Percentiles rank a stretch among this genome's conserved stretches.
Evolutionary conservation across 2,888 invertebrate genomes (phyloP).

Genomic region (Nomada fabriciana): DNA sequence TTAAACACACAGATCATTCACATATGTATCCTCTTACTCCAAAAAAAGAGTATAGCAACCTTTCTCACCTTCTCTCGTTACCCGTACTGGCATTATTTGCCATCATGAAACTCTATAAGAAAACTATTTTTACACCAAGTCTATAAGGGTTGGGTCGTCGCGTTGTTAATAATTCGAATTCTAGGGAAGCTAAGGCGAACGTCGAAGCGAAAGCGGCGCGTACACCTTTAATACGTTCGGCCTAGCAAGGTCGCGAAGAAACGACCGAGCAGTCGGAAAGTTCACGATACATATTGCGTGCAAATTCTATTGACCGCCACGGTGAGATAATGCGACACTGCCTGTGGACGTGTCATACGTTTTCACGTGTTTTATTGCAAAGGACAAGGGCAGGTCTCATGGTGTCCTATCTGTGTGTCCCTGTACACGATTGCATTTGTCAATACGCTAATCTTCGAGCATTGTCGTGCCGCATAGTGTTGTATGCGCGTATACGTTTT

Average conservation of each 20-base stretch:
- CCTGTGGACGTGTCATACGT: constrained; percentile 28
- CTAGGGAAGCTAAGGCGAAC: background rate
- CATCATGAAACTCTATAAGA: background rate
- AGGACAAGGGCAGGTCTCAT: constrained; percentile 42
- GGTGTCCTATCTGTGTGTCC: background rate
- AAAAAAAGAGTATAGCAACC: no score
- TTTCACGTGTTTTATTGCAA: constrained; percentile 34
- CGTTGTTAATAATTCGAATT: constrained; percentile 43
- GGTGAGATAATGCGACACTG: constrained; percentile 48
- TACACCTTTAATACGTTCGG: constrained; percentile 23
- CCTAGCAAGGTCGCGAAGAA: constrained; percentile 62
- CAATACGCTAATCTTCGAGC: constrained; percentile 58
- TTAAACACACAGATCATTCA: no score
- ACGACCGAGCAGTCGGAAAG: constrained; percentile 50
- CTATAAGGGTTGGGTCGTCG: background rate
- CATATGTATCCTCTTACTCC: no score
- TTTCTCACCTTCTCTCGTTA: no score
- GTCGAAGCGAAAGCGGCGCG: background rate
- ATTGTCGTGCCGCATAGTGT: constrained; percentile 38
- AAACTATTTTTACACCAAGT: background rate
- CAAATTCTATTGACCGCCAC: constrained; percentile 44
- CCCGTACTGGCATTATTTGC: no score
- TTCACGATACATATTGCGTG: constrained; percentile 54
- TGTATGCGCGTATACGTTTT: background rate
- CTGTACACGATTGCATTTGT: constrained; percentile 48